Evolutionary conservation across 1,140 invertebrate species (phyloP), one percentile per base, ranked within the genome.

Genomic region (Megalonaias nervosa): DNA sequence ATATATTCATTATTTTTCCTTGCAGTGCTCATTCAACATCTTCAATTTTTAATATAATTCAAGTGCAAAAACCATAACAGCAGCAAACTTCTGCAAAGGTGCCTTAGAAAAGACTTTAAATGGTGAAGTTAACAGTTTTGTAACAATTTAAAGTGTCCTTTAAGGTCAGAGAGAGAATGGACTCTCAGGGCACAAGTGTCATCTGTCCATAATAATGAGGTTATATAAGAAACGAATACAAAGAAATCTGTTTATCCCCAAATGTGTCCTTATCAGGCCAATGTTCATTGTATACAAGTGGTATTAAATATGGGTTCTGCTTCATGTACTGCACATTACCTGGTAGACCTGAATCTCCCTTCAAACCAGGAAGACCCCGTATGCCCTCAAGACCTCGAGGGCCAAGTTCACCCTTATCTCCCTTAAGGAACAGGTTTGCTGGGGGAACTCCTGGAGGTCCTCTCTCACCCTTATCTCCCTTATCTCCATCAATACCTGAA

Each of bases 401-500:
- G 17, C 82, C 82, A 21, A 64, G 74, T 19, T 79, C 75, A 69
- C 83, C 83, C 62, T 74, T 72, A 19, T 74, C 74, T 38, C 83
- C 83, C 58, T 80, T 80, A 59, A 79, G 14, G 38, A 62, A 11
- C 11, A 26, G 16, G n/a, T 75, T 75, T 38, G 19, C 31, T 48
- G 74, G 67, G 26, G 80, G 75, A 1, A 74, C 59, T 26, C 84
- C 82, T 65, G 77, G 73, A 31, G 77, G 55, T 31, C 82, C 83
- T 31, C 72, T 67, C n/a, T 67, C 61, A 31, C 84, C 84, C 64
- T 74, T 62, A 17, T 79, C 79, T 61, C 86, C 86, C 31, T 81
- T 82, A 16, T 81, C 77, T 72, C 86, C 85, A 58, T 83, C 83
- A 1, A 13, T 0, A 60, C 85, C 84, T 66, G 67, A 26, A 26